Percentiles rank a stretch among this genome's conserved stretches.
phyloP scores from a whole-genome alignment of 2,888 invertebrate species.

The Spodoptera littoralis region DNA sequence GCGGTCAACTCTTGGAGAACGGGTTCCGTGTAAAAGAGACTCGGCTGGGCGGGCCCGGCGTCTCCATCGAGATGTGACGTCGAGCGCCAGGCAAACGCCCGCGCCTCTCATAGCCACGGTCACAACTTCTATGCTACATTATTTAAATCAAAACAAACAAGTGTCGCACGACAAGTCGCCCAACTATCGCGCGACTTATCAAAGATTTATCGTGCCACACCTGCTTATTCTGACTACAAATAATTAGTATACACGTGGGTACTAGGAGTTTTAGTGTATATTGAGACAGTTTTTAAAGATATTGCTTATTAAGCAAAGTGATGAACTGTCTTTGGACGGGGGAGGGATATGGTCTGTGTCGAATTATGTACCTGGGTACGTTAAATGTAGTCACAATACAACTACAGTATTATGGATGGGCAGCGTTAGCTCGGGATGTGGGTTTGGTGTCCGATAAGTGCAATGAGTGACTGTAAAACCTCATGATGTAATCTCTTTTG shows the following conservation, averaged over 20 bases:
- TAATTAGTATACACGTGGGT: constrained; percentile 12
- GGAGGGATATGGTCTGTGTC: constrained; percentile 24
- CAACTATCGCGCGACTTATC: constrained; percentile 18
- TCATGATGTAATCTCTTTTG: constrained; percentile 21
- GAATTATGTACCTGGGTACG: constrained; percentile 37
- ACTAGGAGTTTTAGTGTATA: constrained; percentile 27
- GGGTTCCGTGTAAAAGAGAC: constrained; percentile 89
- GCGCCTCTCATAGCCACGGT: constrained; percentile 46
- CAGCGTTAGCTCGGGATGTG: constrained; percentile 27
- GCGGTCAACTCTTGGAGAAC: constrained; percentile 78
- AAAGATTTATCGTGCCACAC: constrained; percentile 27
- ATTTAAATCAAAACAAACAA: constrained; percentile 31
- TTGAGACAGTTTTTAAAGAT: constrained; percentile 41
- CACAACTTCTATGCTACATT: constrained; percentile 33
- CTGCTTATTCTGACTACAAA: constrained; percentile 30
- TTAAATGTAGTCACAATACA: constrained; percentile 27
- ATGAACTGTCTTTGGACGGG: constrained; percentile 25
- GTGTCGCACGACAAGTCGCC: constrained; percentile 26
- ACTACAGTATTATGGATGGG: constrained; percentile 47
- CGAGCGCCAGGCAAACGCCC: constrained; percentile 58
- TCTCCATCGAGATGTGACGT: constrained; percentile 83
- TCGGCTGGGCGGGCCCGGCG: constrained; percentile 89
- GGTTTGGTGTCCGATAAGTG: constrained; percentile 48
- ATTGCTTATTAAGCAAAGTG: constrained; percentile 36
- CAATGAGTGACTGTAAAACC: constrained; percentile 44